Base-by-base conservation (phyloP, 2,113 vertebrate species). In the Trogon surrucura region DNA sequence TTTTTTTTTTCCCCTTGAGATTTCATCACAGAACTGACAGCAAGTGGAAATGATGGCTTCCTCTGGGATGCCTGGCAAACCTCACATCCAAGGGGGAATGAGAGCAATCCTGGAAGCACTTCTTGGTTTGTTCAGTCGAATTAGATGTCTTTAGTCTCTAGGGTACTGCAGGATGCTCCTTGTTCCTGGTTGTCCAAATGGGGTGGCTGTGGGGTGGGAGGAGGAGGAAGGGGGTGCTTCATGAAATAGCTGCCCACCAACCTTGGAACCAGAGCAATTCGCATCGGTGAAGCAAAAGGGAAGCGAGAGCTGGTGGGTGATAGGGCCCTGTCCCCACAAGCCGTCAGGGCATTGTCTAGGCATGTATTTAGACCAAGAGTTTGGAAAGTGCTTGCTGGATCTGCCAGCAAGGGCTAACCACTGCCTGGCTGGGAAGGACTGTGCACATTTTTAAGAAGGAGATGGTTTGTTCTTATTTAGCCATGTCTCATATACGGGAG, bases 381-480 rank as follows among this genome's bases (percentile, higher is more conserved):
- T 81, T 87, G 83, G 57, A 91, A 88, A 95, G 32, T 10, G 14
- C 57, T 88, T 1, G 0, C 53, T 92, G 80, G 57, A 27, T 73
- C 61, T 96, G 80, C 95, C 95, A 95, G 56, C 4, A 1, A 61
- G 30, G 91, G 79, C 92, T 85, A 91, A 89, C 91, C 94, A 26
- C 85, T 73, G 84, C 57, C 77, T 67, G 80, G 66, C 51, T 95
- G 88, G 58, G 89, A 95, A 93, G 85, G 60, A 41, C 48, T 20
- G 11, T 50, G 47, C 45, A 25, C 89, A 88, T 79, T 77, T 93
- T 95, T 83, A 83, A 73, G 62, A 92, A 41, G 32, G 74, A 48
- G 38, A 19, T 90, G 48, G 64, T 69, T 93, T 77, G 50, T 71
- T 92, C 94, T 57, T 69, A 89, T 71, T 97, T 78, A 83, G 77